Evolutionary conservation across 2,113 vertebrate species (phyloP), one percentile per base, ranked within the genome.

Genomic region (Silurus asotus): DNA sequence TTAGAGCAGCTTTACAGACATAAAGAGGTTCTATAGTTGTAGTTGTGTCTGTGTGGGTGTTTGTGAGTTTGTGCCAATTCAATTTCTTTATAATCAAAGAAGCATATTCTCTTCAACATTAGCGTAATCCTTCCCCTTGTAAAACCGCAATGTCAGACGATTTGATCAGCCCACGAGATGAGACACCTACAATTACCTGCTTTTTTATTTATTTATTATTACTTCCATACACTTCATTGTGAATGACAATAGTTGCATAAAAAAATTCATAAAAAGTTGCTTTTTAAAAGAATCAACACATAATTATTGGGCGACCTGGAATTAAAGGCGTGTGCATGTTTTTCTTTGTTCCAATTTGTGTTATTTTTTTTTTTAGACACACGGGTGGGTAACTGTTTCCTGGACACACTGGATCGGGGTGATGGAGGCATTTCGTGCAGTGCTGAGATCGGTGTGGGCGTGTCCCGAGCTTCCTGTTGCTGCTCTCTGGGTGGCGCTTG

Each of bases 391-490:
- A 98, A 96, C 92, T 99, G 97, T 88, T 99, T 97, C 93, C 92
- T 99, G 91, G 97, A 97, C 70, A 96, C 94, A 0, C 93, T 96
- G 45, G 91, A 93, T 0, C 96, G 96, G 4, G 98, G 97, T 0
- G 98, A 99, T 0, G 96, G 96, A 0, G 97, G 96, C 1, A 96
- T 97, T 84, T 98, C 96, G 61, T 99, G 97, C 93, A 96, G 94
- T 0, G 96, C 94, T 0, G 97, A 98, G 92, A 96, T 99, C 0
- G 98, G 98, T 0, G 96, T 96, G 1, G 96, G 96, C 0, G 95
- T 99, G 91, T 96, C 96, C 5, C 85, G 96, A 0, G 97, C 97
- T 0, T 98, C 97, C 56, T 99, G 97, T 90, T 99, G 97, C 91
- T 99, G 97, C 91, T 98, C 97, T 0, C 90, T 96, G 88, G 97